Percentiles rank a stretch among this genome's conserved stretches.
phyloP scores from a whole-genome alignment of 2,113 vertebrate species.

The Microcebus murinus region DNA sequence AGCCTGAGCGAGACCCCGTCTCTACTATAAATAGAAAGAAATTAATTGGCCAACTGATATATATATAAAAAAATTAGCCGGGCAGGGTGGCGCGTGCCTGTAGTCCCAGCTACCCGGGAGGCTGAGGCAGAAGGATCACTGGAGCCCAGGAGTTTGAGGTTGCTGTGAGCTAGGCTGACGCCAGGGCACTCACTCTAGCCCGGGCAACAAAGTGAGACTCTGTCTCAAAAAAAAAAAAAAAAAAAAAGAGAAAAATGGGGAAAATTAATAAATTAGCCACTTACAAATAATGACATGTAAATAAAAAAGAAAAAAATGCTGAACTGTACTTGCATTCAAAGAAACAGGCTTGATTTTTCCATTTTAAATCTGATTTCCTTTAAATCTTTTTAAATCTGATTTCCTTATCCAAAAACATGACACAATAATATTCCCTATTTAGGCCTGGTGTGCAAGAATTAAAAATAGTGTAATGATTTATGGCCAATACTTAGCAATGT shows the following conservation, averaged over 20 bases:
- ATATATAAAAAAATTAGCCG: too few species aligned
- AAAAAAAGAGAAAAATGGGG: background rate
- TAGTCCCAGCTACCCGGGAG: too few species aligned
- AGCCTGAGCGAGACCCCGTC: too few species aligned
- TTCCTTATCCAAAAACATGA: background rate
- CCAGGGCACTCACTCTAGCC: too few species aligned
- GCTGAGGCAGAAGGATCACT: too few species aligned
- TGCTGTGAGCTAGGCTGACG: too few species aligned
- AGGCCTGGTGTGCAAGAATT: background rate
- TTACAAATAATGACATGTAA: background rate
- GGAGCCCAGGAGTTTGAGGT: too few species aligned
- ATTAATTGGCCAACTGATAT: too few species aligned
- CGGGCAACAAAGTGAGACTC: too few species aligned
- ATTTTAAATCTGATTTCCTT: background rate
- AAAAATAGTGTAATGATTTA: accelerated
- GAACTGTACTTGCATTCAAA: accelerated
- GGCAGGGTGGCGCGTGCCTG: too few species aligned
- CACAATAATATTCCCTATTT: accelerated
- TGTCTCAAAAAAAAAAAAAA: too few species aligned
- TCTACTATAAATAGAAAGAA: too few species aligned
- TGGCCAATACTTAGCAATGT: background rate
- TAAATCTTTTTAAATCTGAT: background rate
- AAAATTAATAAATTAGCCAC: accelerated
- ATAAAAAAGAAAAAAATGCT: background rate
- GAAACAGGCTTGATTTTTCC: accelerated